phyloP scores from a whole-genome alignment of 2,888 invertebrate genomes.

The Ethmia dodecea region DNA sequence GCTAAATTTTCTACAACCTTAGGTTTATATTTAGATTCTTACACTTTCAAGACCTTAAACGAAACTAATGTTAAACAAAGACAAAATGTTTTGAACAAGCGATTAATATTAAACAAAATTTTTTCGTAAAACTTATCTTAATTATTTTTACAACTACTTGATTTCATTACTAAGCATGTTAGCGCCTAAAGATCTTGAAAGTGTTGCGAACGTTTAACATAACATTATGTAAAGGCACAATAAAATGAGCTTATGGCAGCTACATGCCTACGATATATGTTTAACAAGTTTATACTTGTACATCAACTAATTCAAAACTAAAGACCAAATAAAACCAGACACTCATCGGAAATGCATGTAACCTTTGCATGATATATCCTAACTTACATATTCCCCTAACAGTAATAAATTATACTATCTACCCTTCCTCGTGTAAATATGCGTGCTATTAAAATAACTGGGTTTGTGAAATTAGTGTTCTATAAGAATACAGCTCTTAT shows the following conservation, averaged over 20 bases:
- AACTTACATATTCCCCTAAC: too few species aligned
- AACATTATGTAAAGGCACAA: slow-evolving; percentile 54
- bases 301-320: slow-evolving; percentile 34
- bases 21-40: slow-evolving; percentile 19
- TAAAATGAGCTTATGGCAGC: slow-evolving; percentile 63
- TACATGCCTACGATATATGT: slow-evolving; percentile 46
- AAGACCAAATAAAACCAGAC: slow-evolving; percentile 25
- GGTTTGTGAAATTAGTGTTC: too few species aligned
- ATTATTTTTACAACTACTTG: too few species aligned
- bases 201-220: slow-evolving; percentile 23
- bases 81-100: too few species aligned
- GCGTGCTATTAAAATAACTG: too few species aligned
- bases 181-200: slow-evolving; percentile 27
- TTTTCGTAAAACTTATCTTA: too few species aligned
- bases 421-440: too few species aligned
- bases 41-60: slow-evolving; percentile 22
- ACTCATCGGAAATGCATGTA: slow-evolving; percentile 46
- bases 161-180: too few species aligned
- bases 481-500: too few species aligned
- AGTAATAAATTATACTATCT: too few species aligned
- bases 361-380: too few species aligned
- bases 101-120: too few species aligned
- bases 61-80: neutral
- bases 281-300: slow-evolving; percentile 35
- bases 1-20: slow-evolving; percentile 51